These are phyloP conservation scores for Crossaster papposus DNA, from an alignment of 53 echinoderm and acorn worm species.

Conservation along the genomic window DNA sequence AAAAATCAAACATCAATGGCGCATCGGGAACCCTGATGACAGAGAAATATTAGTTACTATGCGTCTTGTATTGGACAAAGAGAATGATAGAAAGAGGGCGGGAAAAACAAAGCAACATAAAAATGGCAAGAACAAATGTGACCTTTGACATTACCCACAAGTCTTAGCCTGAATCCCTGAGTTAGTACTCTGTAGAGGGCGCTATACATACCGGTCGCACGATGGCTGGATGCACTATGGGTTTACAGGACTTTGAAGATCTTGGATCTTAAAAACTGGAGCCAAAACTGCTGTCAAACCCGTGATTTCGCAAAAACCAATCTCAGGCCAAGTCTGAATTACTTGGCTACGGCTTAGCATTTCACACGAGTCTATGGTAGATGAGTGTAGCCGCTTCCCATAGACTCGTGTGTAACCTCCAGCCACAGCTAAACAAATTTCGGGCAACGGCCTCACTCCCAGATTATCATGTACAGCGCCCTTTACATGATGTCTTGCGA, in stretches of 20 bases:
- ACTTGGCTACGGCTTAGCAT: no score
- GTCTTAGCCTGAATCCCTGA: background rate
- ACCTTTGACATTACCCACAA: conserved; percentile 38
- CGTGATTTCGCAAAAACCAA: background rate
- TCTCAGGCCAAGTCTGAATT: no score
- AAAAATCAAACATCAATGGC: background rate
- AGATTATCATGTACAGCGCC: conserved; percentile 3
- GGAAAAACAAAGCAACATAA: background rate
- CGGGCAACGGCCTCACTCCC: background rate
- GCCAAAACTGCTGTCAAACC: background rate
- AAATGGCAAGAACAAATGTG: background rate
- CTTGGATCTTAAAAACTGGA: background rate
- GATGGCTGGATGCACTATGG: background rate
- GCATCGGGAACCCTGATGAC: background rate
- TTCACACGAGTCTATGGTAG: no score
- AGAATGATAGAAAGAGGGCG: conserved; percentile 3
- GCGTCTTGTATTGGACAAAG: conserved; percentile 1
- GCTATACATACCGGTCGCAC: conserved; percentile 3
- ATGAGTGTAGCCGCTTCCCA: no score
- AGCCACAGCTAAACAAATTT: no score
- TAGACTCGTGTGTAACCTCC: no score
- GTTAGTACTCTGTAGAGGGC: conserved; percentile 44
- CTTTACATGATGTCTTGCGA: background rate
- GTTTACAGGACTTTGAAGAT: no score
- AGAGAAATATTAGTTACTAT: background rate